phyloP scores from a whole-genome alignment of 1,140 invertebrate species.

The Drosophila pseudoobscura region DNA sequence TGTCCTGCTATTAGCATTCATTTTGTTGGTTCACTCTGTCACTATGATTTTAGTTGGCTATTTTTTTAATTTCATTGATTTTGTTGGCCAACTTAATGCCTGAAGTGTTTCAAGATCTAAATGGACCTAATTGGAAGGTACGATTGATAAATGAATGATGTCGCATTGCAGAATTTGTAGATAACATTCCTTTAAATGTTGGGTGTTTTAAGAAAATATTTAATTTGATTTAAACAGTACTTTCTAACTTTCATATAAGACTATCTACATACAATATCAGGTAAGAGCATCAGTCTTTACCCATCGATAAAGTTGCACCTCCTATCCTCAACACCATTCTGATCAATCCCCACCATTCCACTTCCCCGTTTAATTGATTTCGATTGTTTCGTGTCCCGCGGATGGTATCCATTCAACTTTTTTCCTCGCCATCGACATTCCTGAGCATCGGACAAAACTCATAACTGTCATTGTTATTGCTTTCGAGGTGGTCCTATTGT shows the following conservation, averaged over 20 bases:
- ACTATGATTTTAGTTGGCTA: too few species aligned
- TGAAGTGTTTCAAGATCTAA: not conserved
- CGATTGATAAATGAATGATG: too few species aligned
- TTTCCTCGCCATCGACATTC: not conserved
- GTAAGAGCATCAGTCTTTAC: not conserved
- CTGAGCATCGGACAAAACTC: constrained; percentile 32
- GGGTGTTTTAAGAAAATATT: not conserved
- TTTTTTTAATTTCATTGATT: not conserved
- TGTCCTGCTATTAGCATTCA: too few species aligned
- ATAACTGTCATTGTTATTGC: constrained; percentile 57
- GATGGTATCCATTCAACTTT: constrained; percentile 31
- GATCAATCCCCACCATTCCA: not conserved
- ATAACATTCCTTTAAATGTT: too few species aligned
- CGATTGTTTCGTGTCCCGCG: constrained; percentile 34
- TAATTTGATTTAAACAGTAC: not conserved
- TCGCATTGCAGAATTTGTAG: too few species aligned
- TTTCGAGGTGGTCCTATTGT: constrained; percentile 45
- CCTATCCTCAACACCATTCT: too few species aligned
- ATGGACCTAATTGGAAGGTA: too few species aligned
- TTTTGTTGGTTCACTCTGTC: constrained; percentile 3
- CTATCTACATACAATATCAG: too few species aligned
- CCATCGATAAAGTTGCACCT: not conserved
- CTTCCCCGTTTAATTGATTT: constrained; percentile 34
- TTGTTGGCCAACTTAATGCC: not conserved
- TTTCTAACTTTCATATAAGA: too few species aligned